phyloP scores from a whole-genome alignment of 2,888 invertebrate species.

The Priocnemis perturbator region DNA sequence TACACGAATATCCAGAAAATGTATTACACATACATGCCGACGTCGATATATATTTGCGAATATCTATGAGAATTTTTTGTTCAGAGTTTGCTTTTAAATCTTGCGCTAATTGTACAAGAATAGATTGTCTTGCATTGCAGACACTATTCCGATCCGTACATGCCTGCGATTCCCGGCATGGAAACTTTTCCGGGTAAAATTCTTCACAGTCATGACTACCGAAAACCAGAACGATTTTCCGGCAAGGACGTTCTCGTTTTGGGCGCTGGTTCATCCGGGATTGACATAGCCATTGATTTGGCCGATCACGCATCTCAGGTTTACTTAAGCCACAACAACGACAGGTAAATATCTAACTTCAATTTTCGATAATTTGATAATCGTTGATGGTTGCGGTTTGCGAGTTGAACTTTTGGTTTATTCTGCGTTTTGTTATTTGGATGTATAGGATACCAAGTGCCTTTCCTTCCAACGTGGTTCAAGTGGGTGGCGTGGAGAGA shows the following conservation, averaged over 20 bases:
- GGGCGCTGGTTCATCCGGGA: slow-evolving; percentile 85
- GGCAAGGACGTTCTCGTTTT: slow-evolving; percentile 81
- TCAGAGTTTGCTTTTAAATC: background rate
- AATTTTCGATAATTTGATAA: background rate
- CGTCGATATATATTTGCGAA: background rate
- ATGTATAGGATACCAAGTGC: slow-evolving; percentile 72
- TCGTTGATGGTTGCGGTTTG: too few species aligned
- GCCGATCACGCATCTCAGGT: slow-evolving; percentile 76
- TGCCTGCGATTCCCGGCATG: slow-evolving; percentile 76
- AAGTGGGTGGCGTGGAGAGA: slow-evolving; percentile 78
- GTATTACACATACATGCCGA: too few species aligned
- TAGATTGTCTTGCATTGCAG: slow-evolving; percentile 59
- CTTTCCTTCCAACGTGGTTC: slow-evolving; percentile 76
- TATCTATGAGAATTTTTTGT: background rate
- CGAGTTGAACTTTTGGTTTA: too few species aligned
- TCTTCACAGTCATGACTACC: slow-evolving; percentile 86
- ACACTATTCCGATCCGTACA: slow-evolving; percentile 76
- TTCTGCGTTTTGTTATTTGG: slow-evolving; percentile 2
- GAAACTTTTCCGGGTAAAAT: slow-evolving; percentile 78
- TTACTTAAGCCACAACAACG: slow-evolving; percentile 78
- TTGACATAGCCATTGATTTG: slow-evolving; percentile 84
- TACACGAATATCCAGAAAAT: too few species aligned
- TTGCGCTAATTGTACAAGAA: background rate
- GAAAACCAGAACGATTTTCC: slow-evolving; percentile 79
- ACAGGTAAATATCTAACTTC: slow-evolving; percentile 61